These are phyloP conservation scores for Silurus aristotelis DNA, from an alignment of 2,797 vertebrate genomes.

Conservation along the genomic window DNA sequence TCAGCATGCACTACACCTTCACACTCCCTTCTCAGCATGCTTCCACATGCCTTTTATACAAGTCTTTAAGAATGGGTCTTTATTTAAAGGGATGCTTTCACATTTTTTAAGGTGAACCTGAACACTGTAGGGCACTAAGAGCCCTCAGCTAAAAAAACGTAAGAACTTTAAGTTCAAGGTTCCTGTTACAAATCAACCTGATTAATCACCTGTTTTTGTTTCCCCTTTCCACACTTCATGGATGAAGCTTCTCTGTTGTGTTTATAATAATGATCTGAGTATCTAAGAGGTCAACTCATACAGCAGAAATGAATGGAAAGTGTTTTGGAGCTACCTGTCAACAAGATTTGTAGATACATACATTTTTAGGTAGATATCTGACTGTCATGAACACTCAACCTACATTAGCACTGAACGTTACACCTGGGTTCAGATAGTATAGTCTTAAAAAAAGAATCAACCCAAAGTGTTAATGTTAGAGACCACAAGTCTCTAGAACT, in stretches of 20 bases:
- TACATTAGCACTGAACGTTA: slow-evolving; percentile 27
- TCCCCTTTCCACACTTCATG: slow-evolving; percentile 25
- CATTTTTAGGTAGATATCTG: slow-evolving; percentile 32
- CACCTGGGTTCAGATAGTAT: background rate
- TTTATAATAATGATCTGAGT: slow-evolving; percentile 27
- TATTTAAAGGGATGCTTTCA: slow-evolving; percentile 17
- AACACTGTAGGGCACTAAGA: slow-evolving; percentile 54
- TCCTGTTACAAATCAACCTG: slow-evolving; percentile 26
- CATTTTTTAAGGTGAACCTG: slow-evolving; percentile 50
- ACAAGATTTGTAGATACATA: slow-evolving; percentile 4
- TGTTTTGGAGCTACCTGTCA: slow-evolving; percentile 43
- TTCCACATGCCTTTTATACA: slow-evolving; percentile 10
- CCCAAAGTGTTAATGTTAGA: background rate
- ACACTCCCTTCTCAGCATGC: slow-evolving; percentile 38
- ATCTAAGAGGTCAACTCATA: slow-evolving; percentile 21
- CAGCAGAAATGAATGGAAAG: background rate
- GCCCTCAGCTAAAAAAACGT: slow-evolving; percentile 39
- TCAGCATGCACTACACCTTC: slow-evolving; percentile 34
- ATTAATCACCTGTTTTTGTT: slow-evolving; percentile 22
- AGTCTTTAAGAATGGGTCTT: slow-evolving; percentile 2
- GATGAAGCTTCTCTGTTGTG: slow-evolving; percentile 18
- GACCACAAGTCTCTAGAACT: background rate
- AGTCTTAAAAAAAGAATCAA: background rate
- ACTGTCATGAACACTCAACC: slow-evolving; percentile 41
- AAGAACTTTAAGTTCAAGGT: background rate